Evolutionary conservation across 1,140 invertebrate species (phyloP).

Genomic region (Schlechtendalia chinensis): DNA sequence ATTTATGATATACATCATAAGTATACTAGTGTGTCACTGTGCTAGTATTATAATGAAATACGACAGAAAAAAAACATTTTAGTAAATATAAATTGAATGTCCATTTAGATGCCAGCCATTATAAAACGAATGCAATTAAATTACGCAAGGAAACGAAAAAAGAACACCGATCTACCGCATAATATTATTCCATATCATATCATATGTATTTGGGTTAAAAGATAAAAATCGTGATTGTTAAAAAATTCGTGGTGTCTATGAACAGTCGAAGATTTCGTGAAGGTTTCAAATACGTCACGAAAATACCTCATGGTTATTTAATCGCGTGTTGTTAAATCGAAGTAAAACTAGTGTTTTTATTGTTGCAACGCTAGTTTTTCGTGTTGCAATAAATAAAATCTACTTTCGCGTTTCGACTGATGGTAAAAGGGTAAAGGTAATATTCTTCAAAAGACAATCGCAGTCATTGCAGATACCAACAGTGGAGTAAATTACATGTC

Average conservation of each 20-base stretch:
- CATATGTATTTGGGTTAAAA: background rate
- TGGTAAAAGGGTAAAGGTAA: background rate
- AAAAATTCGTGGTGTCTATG: background rate
- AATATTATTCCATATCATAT: background rate
- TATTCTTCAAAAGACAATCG: background rate
- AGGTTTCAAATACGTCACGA: slow-evolving; percentile 22
- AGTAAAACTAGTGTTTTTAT: background rate
- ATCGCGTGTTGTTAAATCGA: background rate
- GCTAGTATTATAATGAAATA: no score
- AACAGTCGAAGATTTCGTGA: background rate
- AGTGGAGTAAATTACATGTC: no score
- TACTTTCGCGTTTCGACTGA: background rate
- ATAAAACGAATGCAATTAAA: background rate
- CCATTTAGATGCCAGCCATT: no score
- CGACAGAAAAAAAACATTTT: no score
- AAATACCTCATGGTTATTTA: slow-evolving; percentile 16
- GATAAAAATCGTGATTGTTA: background rate
- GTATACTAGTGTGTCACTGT: no score
- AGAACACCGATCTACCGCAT: background rate
- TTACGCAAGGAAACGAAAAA: background rate
- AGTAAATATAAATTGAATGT: no score
- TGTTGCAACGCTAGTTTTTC: background rate
- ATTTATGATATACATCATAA: no score
- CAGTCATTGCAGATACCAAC: no score
- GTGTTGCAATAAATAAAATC: background rate